Percentiles rank a stretch among this genome's conserved stretches.
phyloP scores from a whole-genome alignment of 2,113 vertebrate species.

The Amazona vittata region DNA sequence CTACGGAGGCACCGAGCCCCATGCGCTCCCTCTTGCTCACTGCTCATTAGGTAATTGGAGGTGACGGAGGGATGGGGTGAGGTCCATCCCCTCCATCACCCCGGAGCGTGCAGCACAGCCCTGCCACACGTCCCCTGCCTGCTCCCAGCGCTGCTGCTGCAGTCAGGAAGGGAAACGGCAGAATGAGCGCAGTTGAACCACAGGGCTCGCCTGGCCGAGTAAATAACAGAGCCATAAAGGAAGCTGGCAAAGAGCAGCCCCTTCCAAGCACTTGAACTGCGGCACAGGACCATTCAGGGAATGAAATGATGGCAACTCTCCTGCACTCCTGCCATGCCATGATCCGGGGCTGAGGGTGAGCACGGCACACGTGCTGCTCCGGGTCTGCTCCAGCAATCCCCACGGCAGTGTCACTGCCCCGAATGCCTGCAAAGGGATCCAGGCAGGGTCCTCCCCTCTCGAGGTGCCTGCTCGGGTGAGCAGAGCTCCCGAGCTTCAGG shows the following conservation, averaged over 20 bases:
- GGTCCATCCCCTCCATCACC: not conserved
- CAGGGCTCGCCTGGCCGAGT: not conserved
- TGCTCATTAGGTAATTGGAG: not conserved
- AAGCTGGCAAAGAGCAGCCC: not conserved
- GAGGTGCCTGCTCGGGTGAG: not conserved
- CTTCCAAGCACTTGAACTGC: not conserved
- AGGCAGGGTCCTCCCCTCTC: fast-evolving
- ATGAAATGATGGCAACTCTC: not conserved
- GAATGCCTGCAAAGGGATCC: too few species aligned
- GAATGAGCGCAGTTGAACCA: not conserved
- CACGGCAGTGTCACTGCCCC: fast-evolving
- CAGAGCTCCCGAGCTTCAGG: not conserved
- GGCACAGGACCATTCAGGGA: not conserved
- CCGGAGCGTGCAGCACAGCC: not conserved
- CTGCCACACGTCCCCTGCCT: not conserved
- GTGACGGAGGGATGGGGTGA: not conserved
- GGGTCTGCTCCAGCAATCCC: not conserved
- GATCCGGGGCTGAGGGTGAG: fast-evolving
- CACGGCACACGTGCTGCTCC: not conserved
- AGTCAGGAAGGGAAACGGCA: not conserved
- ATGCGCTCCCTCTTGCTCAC: not conserved
- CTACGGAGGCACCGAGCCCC: not conserved
- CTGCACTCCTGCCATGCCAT: not conserved
- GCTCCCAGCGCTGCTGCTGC: not conserved
- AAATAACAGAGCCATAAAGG: not conserved